Percentiles rank a stretch among this genome's conserved stretches.
These are phyloP conservation scores for Gallinago paraguaiae DNA, from an alignment of 2,113 vertebrate species.

Conservation along the genomic window DNA sequence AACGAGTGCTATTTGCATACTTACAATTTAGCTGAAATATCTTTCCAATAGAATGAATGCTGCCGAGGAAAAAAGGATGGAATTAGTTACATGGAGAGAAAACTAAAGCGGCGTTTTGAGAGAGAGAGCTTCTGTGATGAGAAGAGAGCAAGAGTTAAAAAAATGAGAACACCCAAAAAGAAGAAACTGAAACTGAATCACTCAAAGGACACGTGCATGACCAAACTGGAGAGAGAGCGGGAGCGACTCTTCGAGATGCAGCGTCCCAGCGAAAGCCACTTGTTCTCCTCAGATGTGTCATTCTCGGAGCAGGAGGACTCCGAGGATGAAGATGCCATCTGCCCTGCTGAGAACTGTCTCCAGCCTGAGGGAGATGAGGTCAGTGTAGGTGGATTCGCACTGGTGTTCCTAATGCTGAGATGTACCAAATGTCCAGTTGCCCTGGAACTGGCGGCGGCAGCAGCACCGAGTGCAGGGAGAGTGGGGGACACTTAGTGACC, in stretches of 20 bases:
- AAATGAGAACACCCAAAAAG: constrained; percentile 81
- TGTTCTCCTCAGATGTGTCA: constrained; percentile 83
- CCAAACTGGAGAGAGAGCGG: constrained; percentile 72
- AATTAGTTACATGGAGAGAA: constrained; percentile 79
- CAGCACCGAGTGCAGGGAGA: background rate
- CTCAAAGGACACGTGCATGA: constrained; percentile 70
- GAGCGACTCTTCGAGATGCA: constrained; percentile 67
- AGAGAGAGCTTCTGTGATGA: constrained; percentile 75
- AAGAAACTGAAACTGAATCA: constrained; percentile 84
- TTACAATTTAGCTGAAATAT: background rate
- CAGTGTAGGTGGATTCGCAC: constrained; percentile 6
- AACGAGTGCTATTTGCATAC: background rate
- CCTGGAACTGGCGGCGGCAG: background rate
- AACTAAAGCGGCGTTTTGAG: constrained; percentile 86
- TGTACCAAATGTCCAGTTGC: background rate
- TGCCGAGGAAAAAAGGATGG: constrained; percentile 79
- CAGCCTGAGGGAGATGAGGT: constrained; percentile 97
- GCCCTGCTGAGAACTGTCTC: constrained; percentile 90
- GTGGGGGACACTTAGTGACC: rapidly evolving
- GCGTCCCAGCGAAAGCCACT: constrained; percentile 77
- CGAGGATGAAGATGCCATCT: constrained; percentile 90
- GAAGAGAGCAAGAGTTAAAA: constrained; percentile 80
- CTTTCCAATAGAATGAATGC: constrained; percentile 70
- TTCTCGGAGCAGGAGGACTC: constrained; percentile 89
- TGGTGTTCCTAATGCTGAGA: rapidly evolving